phyloP scores from a whole-genome alignment of 2,888 invertebrate genomes.

The Lordiphosa andalusiaca region DNA sequence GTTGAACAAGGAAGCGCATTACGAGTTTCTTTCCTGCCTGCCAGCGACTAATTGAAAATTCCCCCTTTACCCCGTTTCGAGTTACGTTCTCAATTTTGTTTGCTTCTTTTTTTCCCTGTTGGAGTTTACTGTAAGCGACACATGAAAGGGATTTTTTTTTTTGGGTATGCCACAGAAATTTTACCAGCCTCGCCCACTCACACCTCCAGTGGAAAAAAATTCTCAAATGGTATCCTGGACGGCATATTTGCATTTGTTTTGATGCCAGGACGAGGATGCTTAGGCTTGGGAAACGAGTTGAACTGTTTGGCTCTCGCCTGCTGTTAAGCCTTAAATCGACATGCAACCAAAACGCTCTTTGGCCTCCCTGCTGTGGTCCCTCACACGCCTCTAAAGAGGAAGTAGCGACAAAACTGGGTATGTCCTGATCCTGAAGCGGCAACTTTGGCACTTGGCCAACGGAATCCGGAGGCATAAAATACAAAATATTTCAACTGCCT shows the following conservation, averaged over 20 bases:
- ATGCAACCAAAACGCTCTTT: slow-evolving; percentile 53
- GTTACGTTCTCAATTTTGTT: too few species aligned
- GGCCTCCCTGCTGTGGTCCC: slow-evolving; percentile 47
- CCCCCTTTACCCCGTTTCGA: neutral
- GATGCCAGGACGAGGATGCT: slow-evolving; percentile 16
- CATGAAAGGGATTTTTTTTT: neutral
- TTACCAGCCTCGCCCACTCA: slow-evolving; percentile 1
- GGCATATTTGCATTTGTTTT: slow-evolving; percentile 69
- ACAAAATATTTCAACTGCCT: slow-evolving; percentile 63
- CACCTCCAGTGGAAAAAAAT: slow-evolving; percentile 12
- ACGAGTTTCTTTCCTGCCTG: slow-evolving; percentile 1
- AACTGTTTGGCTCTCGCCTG: slow-evolving; percentile 43
- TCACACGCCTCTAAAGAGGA: slow-evolving; percentile 29
- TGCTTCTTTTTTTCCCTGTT: neutral
- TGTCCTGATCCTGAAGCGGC: slow-evolving; percentile 28
- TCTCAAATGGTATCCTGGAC: slow-evolving; percentile 40
- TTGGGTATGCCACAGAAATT: slow-evolving; percentile 9
- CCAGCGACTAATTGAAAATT: slow-evolving; percentile 6
- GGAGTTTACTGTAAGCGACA: slow-evolving; percentile 3
- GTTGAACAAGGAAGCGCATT: slow-evolving; percentile 5
- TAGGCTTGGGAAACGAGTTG: slow-evolving; percentile 15
- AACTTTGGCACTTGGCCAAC: slow-evolving; percentile 71
- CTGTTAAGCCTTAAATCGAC: slow-evolving; percentile 70
- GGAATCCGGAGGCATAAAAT: slow-evolving; percentile 65
- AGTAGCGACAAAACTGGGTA: slow-evolving; percentile 3